Evolutionary conservation across 2,797 vertebrate genomes (phyloP), one percentile per base, ranked within the genome.

Genomic region (Esox lucius): DNA sequence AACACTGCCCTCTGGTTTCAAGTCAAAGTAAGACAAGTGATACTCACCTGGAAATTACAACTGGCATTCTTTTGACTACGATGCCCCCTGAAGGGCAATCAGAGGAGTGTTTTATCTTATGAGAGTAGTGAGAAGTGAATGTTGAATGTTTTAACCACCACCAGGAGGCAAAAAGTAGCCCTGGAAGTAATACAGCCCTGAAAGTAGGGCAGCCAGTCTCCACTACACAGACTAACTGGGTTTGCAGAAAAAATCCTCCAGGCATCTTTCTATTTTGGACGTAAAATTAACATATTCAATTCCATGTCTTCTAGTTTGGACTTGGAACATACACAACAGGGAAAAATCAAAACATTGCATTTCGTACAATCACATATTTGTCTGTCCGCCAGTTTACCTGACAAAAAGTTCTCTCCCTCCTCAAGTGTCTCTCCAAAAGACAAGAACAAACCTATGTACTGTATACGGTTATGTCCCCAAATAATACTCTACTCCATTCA

Each of bases 171-270:
- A 19, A 85, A 81, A 70, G 71, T 79, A 89, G 85, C 78, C 11
- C 0, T 61, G 56, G 22, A 61, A 61, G 9, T 24, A 61, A 24
- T 56, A 56, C 0, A 0, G 17, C 35, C 0, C 4, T 64, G 53
- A 90, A 92, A 91, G 89, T 91, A 91, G 88, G 89, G 71, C 89
- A 91, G 79, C 79, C 69, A 80, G 22, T 70, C 28, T 70, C 24
- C 22, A 22, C 48, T 33, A 19, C 26, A 1, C 22, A 61, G 4
- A 9, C 49, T 73, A 49, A 78, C 61, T 71, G 56, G 4, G 22
- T 61, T 61, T 24, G 78, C 75, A 48, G 82, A 81, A 33, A 65
- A 66, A 33, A 26, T 53, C 17, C 42, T 16, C 66, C 35, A 13
- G 8, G 15, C n/a, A 2, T 67, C 46, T 68, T 49, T 70, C 66